These are phyloP conservation scores for Eunapius fragilis DNA, from an alignment of 37 sponge, comb jelly and placozoan species.

Conservation along the genomic window DNA sequence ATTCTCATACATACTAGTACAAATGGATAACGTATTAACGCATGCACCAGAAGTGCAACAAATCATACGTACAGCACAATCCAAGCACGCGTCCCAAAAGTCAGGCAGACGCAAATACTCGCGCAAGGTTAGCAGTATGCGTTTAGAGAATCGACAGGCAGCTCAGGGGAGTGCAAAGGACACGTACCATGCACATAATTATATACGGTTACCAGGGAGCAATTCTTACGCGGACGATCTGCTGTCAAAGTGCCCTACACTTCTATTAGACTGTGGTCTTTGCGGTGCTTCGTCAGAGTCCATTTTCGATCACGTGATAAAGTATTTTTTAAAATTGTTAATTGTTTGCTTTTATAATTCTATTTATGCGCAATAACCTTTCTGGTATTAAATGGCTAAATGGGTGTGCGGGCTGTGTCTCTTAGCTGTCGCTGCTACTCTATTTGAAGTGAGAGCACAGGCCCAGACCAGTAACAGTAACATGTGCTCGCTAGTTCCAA, in stretches of 20 bases:
- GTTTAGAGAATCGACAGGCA: too few relatives aligned
- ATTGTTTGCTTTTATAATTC: too few relatives aligned
- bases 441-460: not conserved
- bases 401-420: not conserved
- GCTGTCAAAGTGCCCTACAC: not conserved
- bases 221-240: not conserved
- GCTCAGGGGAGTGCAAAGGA: too few relatives aligned
- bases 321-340: too few relatives aligned
- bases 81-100: too few relatives aligned
- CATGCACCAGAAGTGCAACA: too few relatives aligned
- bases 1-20: too few relatives aligned
- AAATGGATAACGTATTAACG: too few relatives aligned
- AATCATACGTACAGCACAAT: too few relatives aligned
- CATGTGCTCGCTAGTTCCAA: not conserved
- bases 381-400: not conserved
- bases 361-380: too few relatives aligned
- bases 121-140: too few relatives aligned
- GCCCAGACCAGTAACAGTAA: not conserved
- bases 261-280: not conserved
- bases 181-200: not conserved
- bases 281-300: not conserved
- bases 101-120: too few relatives aligned
- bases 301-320: not conserved
- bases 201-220: not conserved
- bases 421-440: not conserved